phyloP scores from a whole-genome alignment of 2,888 invertebrate species.

The Apomyelois bistriatella region DNA sequence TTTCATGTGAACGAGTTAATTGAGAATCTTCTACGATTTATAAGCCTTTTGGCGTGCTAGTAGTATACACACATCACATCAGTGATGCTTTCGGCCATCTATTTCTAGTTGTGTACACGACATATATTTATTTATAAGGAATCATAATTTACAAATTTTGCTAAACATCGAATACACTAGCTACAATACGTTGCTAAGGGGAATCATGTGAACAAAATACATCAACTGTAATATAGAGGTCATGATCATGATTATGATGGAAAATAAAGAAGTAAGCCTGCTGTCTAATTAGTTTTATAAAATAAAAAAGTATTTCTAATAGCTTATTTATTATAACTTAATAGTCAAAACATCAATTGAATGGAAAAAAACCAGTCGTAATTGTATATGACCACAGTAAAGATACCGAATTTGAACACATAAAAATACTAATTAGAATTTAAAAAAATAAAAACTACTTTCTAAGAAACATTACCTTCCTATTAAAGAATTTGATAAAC shows the following conservation, averaged over 20 bases:
- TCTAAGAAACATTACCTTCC: not conserved
- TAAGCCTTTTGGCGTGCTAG: too few species aligned
- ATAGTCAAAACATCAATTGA: not conserved
- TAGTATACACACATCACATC: too few species aligned
- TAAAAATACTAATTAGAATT: not conserved
- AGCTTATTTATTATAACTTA: too few species aligned
- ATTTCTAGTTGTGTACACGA: not conserved
- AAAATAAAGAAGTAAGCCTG: too few species aligned
- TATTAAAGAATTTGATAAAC: not conserved
- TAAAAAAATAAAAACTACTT: not conserved
- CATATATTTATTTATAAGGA: not conserved
- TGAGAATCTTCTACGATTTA: not conserved
- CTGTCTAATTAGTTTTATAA: too few species aligned
- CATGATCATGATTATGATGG: too few species aligned
- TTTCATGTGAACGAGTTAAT: not conserved
- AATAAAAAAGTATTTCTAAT: too few species aligned
- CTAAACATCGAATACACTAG: too few species aligned
- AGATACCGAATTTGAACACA: not conserved
- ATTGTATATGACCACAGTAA: not conserved
- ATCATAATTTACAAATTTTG: not conserved
- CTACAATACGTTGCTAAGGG: too few species aligned
- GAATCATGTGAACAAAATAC: too few species aligned
- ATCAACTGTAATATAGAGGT: too few species aligned
- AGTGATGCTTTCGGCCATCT: not conserved
- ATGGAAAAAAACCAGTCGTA: not conserved